phyloP scores from a whole-genome alignment of 2,888 invertebrate species.

The Cheiracanthium punctorium region DNA sequence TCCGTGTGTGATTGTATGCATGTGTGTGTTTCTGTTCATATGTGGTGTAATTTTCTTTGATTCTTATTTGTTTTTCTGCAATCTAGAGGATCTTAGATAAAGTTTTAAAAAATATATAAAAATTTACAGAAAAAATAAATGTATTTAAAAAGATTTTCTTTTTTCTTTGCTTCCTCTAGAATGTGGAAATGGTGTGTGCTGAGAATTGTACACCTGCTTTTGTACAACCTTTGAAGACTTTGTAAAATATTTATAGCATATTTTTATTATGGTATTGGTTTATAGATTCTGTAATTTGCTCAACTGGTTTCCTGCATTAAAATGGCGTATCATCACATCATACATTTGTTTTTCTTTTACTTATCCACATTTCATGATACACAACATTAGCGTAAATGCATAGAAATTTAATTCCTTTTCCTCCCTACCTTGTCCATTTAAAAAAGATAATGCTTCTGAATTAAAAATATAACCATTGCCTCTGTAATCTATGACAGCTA shows the following conservation, averaged over 20 bases:
- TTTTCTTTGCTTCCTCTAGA: conserved; percentile 23
- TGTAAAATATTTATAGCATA: conserved; percentile 69
- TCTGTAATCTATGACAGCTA: too few relatives aligned
- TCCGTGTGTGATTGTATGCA: conserved; percentile 29
- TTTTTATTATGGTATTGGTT: conserved; percentile 70
- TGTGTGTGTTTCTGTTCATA: conserved; percentile 20
- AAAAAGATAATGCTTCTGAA: too few relatives aligned
- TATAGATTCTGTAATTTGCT: conserved; percentile 69
- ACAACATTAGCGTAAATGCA: too few relatives aligned
- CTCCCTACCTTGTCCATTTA: too few relatives aligned
- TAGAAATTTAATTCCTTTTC: too few relatives aligned
- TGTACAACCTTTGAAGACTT: conserved; percentile 58
- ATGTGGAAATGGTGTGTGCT: conserved; percentile 27
- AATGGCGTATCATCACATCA: conserved; percentile 63
- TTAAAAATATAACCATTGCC: too few relatives aligned
- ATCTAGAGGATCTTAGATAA: conserved; percentile 19
- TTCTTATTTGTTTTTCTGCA: conserved; percentile 11
- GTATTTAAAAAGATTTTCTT: too few relatives aligned
- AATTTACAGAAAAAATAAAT: background rate
- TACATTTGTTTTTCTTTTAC: background rate
- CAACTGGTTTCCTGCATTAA: conserved; percentile 70
- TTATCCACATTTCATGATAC: background rate
- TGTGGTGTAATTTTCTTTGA: background rate
- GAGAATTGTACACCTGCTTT: conserved; percentile 42
- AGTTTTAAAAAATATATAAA: background rate